Conservation (phyloP, 2,113 vertebrate species). For the Spea multiplicata region DNA sequence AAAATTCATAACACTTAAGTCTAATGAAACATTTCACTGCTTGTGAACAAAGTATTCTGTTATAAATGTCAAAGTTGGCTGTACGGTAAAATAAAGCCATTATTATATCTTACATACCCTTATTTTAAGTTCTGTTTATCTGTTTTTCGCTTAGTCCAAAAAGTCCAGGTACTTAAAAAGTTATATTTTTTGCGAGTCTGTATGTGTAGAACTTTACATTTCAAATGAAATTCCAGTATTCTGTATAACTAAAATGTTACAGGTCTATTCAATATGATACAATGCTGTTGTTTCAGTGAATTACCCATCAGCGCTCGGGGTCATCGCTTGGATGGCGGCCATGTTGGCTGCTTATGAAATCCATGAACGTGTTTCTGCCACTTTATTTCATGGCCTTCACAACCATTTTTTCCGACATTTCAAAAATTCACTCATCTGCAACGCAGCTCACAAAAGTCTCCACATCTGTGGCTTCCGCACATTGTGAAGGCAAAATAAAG, state of each 20-base stretch:
- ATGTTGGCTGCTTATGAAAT: constrained; percentile 80
- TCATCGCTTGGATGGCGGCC: constrained; percentile 84
- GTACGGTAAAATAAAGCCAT: background rate
- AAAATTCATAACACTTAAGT: constrained; percentile 11
- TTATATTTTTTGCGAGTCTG: background rate
- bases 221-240: background rate
- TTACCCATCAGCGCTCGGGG: constrained; percentile 76
- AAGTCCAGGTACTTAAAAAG: background rate
- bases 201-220: background rate
- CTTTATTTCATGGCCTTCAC: constrained; percentile 79
- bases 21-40: constrained; percentile 28
- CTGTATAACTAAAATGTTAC: too few relatives aligned
- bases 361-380: constrained; percentile 57
- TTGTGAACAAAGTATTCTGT: background rate
- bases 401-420: constrained; percentile 89
- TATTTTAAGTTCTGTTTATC: background rate
- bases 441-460: constrained; percentile 78
- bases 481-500: constrained; percentile 83
- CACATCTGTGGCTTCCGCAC: constrained; percentile 79
- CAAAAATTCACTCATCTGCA: constrained; percentile 79
- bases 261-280: too few relatives aligned
- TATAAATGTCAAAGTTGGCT: background rate
- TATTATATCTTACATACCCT: background rate
- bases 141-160: background rate
- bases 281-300: constrained; percentile 77